Conservation (phyloP, 1,140 invertebrate species). For the Helicoverpa zea region DNA sequence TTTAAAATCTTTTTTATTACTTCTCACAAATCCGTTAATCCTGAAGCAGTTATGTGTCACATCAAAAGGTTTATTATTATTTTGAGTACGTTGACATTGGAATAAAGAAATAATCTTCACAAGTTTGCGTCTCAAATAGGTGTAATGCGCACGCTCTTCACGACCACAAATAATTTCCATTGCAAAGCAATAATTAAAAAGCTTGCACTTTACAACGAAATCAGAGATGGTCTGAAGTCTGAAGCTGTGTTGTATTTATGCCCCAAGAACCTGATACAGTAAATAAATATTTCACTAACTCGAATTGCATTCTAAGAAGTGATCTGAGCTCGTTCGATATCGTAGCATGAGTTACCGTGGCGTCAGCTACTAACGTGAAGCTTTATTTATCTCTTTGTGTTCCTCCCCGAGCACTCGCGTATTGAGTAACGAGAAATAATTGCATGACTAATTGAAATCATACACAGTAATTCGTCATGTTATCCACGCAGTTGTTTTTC, state of each 20-base stretch:
- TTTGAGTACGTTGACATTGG: slow-evolving; percentile 10
- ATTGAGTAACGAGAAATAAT: slow-evolving; percentile 77
- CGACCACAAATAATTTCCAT: slow-evolving; percentile 54
- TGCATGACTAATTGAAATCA: slow-evolving; percentile 70
- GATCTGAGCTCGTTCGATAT: slow-evolving; percentile 63
- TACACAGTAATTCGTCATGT: slow-evolving; percentile 60
- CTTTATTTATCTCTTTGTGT: slow-evolving; percentile 67
- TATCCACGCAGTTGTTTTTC: slow-evolving; percentile 45
- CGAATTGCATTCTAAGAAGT: slow-evolving; percentile 79
- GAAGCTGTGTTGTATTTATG: slow-evolving; percentile 68
- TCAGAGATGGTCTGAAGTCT: slow-evolving; percentile 55
- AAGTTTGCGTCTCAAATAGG: background rate
- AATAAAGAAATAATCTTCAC: slow-evolving; percentile 3
- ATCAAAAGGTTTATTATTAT: slow-evolving; percentile 7
- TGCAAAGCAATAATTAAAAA: slow-evolving; percentile 60
- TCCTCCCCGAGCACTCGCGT: slow-evolving; percentile 57
- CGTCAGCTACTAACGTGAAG: slow-evolving; percentile 64
- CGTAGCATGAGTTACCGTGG: slow-evolving; percentile 67
- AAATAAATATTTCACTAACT: slow-evolving; percentile 81
- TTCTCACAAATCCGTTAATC: slow-evolving; percentile 28
- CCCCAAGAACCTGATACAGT: slow-evolving; percentile 75
- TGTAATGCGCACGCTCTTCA: slow-evolving; percentile 13
- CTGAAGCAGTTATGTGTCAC: slow-evolving; percentile 17
- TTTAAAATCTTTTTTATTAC: slow-evolving; percentile 8
- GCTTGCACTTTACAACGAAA: slow-evolving; percentile 59